Percentiles rank a stretch among this genome's conserved stretches.
Evolutionary conservation across 2,888 invertebrate genomes (phyloP).

Genomic region (Zele albiditarsus): DNA sequence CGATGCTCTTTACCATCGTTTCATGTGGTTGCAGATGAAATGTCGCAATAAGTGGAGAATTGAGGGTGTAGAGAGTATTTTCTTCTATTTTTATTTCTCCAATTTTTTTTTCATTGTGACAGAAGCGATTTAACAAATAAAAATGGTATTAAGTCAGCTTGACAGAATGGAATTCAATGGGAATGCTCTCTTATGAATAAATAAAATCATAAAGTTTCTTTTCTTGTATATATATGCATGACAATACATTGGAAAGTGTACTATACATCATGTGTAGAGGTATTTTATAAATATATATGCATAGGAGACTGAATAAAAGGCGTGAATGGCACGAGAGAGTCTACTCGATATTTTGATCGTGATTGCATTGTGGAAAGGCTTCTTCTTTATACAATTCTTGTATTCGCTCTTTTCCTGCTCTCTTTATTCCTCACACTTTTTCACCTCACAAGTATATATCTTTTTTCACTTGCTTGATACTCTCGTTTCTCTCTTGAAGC

Average conservation of each 20-base stretch:
- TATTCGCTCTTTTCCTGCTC: not conserved
- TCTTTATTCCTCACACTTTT: not conserved
- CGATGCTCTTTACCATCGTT: conserved; percentile 56
- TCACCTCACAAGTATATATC: not conserved
- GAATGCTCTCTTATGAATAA: not conserved
- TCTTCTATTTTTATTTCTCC: not conserved
- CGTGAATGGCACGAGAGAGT: conserved; percentile 26
- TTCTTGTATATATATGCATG: conserved; percentile 1
- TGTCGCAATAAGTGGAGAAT: not conserved
- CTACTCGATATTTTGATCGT: conserved; percentile 52
- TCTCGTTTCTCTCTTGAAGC: not conserved
- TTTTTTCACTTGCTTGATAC: not conserved
- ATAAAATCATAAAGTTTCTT: not conserved
- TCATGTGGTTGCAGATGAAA: conserved; percentile 30
- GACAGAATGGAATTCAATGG: not conserved
- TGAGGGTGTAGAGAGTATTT: not conserved
- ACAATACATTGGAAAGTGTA: not conserved
- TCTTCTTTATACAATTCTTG: not conserved
- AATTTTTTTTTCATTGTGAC: not conserved
- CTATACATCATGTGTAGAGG: not conserved
- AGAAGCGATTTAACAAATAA: not conserved
- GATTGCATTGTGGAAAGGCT: conserved; percentile 20
- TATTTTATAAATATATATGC: not conserved
- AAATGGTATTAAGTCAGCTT: not conserved
- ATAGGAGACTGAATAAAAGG: conserved; percentile 38